Percentiles rank a stretch among this genome's conserved stretches.
phyloP scores from a whole-genome alignment of 2,797 vertebrate species.

The Neomorphus geoffroyi region DNA sequence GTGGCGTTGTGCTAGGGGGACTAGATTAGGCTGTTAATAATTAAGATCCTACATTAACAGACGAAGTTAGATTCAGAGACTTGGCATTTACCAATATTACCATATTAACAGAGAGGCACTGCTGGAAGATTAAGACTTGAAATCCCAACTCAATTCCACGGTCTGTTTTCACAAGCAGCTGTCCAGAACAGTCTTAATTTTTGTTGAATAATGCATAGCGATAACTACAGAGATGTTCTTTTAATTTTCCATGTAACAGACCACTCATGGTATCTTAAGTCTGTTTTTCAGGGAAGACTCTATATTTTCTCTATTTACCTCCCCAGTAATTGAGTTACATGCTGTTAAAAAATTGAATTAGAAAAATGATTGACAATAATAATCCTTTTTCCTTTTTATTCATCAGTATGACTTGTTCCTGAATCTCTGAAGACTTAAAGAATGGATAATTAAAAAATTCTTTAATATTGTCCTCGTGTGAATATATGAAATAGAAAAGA shows the following conservation, averaged over 20 bases:
- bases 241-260: not conserved
- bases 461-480: not conserved
- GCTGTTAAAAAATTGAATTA: not conserved
- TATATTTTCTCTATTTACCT: not conserved
- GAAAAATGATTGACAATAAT: not conserved
- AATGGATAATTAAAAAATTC: not conserved
- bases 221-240: not conserved
- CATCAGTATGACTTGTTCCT: not conserved
- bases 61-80: not conserved
- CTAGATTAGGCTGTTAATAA: not conserved
- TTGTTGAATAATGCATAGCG: not conserved
- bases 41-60: not conserved
- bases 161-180: not conserved
- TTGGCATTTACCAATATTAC: not conserved
- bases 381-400: not conserved
- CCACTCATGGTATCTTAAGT: not conserved
- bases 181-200: not conserved
- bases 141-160: not conserved
- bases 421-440: not conserved
- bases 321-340: not conserved
- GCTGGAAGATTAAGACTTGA: not conserved
- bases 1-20: not conserved
- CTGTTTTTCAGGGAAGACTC: not conserved
- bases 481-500: not conserved
- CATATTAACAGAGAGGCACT: not conserved